These are phyloP conservation scores for Ceyx erithaca DNA, from an alignment of 2,797 vertebrate species.

Conservation along the genomic window DNA sequence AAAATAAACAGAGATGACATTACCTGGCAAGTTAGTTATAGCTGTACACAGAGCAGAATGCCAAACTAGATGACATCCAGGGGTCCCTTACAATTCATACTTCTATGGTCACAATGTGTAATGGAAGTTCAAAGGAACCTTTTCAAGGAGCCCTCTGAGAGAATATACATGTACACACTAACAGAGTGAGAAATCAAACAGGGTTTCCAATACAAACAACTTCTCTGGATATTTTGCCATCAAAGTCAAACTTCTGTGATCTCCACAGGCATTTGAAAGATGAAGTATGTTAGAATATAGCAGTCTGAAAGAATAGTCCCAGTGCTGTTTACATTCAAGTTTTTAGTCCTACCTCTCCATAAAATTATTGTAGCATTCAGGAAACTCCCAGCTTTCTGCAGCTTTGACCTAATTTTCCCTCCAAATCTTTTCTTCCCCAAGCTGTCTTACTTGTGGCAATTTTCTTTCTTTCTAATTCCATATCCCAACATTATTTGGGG, in stretches of 20 bases:
- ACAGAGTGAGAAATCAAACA: conserved; percentile 28
- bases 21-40: not conserved
- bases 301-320: not conserved
- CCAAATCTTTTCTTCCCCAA: not conserved
- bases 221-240: not conserved
- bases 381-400: not conserved
- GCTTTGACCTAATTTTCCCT: not conserved
- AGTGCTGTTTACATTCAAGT: not conserved
- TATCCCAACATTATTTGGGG: not conserved
- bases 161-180: not conserved
- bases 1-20: not conserved
- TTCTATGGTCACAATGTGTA: not conserved
- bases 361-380: not conserved
- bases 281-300: not conserved
- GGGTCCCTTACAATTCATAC: not conserved
- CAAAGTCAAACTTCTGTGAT: conserved; percentile 6
- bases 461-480: not conserved
- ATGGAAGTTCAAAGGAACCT: conserved; percentile 9
- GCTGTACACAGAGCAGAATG: not conserved
- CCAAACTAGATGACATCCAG: not conserved
- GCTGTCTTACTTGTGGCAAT: not conserved
- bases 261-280: not conserved
- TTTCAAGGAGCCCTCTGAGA: not conserved
- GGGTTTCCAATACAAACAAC: not conserved
- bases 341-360: not conserved